phyloP scores from a whole-genome alignment of 2,888 invertebrate species.

The Acleris holmiana region DNA sequence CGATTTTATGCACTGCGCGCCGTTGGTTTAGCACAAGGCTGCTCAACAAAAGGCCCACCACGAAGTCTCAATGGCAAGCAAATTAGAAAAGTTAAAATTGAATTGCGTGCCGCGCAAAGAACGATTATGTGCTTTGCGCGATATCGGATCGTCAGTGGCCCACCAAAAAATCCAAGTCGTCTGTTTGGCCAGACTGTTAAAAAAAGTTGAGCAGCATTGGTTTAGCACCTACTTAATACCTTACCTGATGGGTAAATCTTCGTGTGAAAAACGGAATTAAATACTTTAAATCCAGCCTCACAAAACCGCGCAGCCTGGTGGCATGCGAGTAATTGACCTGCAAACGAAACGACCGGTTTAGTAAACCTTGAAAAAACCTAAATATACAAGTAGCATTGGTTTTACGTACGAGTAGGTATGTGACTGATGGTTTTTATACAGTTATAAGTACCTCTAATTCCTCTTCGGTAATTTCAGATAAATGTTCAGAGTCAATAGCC shows the following conservation, averaged over 20 bases:
- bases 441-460: conserved; percentile 90
- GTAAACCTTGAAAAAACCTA: too few species aligned
- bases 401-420: background rate
- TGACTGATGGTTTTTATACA: background rate
- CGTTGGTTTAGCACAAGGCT: too few species aligned
- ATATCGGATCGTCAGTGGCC: too few species aligned
- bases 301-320: conserved; percentile 92
- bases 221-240: conserved; percentile 1
- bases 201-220: too few species aligned
- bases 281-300: conserved; percentile 95
- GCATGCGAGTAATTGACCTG: conserved; percentile 90
- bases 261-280: conserved; percentile 98
- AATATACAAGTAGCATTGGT: background rate
- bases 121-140: too few species aligned
- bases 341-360: conserved; percentile 40
- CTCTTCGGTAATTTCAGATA: conserved; percentile 96
- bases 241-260: conserved; percentile 96
- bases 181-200: too few species aligned
- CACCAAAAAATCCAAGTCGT: too few species aligned
- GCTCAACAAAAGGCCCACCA: too few species aligned
- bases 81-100: too few species aligned
- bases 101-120: too few species aligned
- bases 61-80: too few species aligned
- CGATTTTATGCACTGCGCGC: too few species aligned
- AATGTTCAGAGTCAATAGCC: conserved; percentile 96